Conservation (phyloP, 2,888 invertebrate genomes). For the Andrena bucephala region DNA sequence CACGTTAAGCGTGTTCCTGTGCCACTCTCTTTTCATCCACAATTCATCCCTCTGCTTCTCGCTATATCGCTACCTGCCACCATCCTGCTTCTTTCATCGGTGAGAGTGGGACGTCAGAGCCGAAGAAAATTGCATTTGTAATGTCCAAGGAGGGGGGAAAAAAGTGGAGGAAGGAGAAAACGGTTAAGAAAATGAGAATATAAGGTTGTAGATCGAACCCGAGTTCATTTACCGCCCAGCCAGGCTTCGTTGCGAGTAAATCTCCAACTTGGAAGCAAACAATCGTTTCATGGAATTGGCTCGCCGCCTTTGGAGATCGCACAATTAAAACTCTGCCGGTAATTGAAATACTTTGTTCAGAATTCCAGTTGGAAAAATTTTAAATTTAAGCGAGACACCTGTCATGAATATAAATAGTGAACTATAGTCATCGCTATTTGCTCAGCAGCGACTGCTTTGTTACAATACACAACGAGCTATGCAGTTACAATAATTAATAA, state of each 20-base stretch:
- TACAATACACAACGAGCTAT: not conserved
- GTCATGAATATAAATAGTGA: not conserved
- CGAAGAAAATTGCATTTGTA: slow-evolving; percentile 61
- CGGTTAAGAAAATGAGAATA: slow-evolving; percentile 43
- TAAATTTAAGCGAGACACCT: not conserved
- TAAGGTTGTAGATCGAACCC: slow-evolving; percentile 50
- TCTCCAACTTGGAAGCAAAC: slow-evolving; percentile 8
- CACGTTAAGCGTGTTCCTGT: slow-evolving; percentile 17
- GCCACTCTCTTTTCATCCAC: slow-evolving; percentile 16
- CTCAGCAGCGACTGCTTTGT: not conserved
- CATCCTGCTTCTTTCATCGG: slow-evolving; percentile 20
- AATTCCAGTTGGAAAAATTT: slow-evolving; percentile 5
- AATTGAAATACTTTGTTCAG: slow-evolving; percentile 14
- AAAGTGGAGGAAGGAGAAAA: slow-evolving; percentile 22
- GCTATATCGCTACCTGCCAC: not conserved
- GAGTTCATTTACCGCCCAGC: slow-evolving; percentile 48
- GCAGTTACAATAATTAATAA: not conserved
- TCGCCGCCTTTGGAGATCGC: slow-evolving; percentile 6
- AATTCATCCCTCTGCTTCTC: not conserved
- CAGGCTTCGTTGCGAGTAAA: slow-evolving; percentile 50
- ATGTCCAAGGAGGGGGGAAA: slow-evolving; percentile 23
- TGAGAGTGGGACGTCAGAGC: slow-evolving; percentile 42
- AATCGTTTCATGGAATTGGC: slow-evolving; percentile 12
- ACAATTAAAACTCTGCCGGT: slow-evolving; percentile 11
- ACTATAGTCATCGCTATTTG: not conserved